Percentiles rank a stretch among this genome's conserved stretches.
Evolutionary conservation across 35 echinoderm and acorn worm species (phyloP).

Genomic region (Apostichopus japonicus): DNA sequence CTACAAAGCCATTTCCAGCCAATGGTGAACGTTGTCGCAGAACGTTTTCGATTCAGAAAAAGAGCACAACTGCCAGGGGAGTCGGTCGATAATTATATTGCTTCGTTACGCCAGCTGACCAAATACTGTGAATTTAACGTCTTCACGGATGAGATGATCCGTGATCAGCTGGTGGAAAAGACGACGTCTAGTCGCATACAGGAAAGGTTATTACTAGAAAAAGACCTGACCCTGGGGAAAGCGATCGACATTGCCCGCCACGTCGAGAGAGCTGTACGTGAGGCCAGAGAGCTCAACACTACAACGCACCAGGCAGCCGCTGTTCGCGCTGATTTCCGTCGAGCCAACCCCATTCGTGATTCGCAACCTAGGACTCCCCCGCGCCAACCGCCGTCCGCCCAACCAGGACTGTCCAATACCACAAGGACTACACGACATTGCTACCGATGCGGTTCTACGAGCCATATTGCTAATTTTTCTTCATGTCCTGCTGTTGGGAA

Average conservation of each 20-base stretch:
- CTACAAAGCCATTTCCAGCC: background rate
- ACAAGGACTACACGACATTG: no score
- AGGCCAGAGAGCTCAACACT: no score
- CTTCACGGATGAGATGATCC: slow-evolving; percentile 34
- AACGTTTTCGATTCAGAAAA: no score
- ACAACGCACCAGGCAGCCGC: no score
- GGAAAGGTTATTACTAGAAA: background rate
- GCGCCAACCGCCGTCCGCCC: no score
- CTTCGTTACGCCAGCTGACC: background rate
- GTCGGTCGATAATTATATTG: slow-evolving; percentile 16
- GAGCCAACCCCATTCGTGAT: no score
- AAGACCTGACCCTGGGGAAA: no score
- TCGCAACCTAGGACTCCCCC: no score
- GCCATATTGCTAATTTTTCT: background rate
- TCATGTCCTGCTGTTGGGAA: background rate
- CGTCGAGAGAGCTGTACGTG: no score
- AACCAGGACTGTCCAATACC: background rate
- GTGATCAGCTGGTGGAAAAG: slow-evolving; percentile 38
- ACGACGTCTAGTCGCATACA: background rate
- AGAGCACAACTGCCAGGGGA: slow-evolving; percentile 8
- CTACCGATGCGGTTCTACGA: slow-evolving; percentile 18
- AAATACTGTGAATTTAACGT: background rate
- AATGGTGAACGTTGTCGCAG: slow-evolving; percentile 15
- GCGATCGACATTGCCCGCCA: no score
- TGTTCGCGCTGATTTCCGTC: no score